A percentile compares a stretch with the other conserved stretches of the same genome.
Evolutionary conservation across 2,797 vertebrate genomes (phyloP).

Genomic region (Falco novaeseelandiae): DNA sequence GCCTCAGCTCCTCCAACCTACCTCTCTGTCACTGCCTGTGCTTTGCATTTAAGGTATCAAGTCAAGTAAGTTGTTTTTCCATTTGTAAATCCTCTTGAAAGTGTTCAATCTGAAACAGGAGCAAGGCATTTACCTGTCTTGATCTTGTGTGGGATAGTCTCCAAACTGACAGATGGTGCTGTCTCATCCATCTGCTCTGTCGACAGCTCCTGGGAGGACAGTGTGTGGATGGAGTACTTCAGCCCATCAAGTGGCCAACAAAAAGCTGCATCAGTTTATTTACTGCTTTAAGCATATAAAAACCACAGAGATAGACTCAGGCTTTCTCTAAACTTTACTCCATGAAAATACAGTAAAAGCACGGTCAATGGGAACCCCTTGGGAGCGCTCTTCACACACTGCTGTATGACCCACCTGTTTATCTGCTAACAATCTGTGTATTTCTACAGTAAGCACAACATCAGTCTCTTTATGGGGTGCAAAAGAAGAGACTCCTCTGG

Average conservation of each 20-base stretch:
- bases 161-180: conserved; percentile 47
- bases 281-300: not conserved
- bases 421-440: not conserved
- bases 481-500: not conserved
- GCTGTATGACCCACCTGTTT: not conserved
- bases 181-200: conserved; percentile 42
- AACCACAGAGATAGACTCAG: not conserved
- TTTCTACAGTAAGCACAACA: not conserved
- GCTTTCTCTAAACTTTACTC: not conserved
- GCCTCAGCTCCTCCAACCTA: not conserved
- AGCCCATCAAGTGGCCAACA: not conserved
- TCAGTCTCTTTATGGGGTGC: not conserved
- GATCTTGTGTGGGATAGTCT: conserved; percentile 11
- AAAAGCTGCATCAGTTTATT: conserved; percentile 32
- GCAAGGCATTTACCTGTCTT: conserved; percentile 33
- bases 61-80: not conserved
- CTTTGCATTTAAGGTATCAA: not conserved
- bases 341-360: not conserved
- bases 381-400: fast-evolving
- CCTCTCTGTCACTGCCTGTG: not conserved
- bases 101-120: not conserved
- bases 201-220: conserved; percentile 17
- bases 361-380: not conserved
- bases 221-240: not conserved
- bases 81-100: conserved; percentile 28